Evolutionary conservation across 2,888 invertebrate species (phyloP).

Genomic region (Drepana falcataria): DNA sequence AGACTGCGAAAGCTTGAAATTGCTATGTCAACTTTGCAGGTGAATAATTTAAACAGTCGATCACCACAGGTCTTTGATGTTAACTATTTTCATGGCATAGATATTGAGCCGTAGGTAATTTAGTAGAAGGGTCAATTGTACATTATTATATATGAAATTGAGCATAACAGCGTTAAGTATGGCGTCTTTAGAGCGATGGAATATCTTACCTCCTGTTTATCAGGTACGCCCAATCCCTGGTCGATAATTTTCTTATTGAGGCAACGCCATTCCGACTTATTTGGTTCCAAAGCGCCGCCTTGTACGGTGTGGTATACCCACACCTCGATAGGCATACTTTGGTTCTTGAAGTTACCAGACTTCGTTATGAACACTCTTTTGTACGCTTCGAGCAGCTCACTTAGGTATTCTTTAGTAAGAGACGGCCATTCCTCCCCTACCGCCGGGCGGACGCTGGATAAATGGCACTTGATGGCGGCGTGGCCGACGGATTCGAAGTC

Average conservation of each 20-base stretch:
- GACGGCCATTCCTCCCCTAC: slow-evolving; percentile 82
- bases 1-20: no score
- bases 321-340: slow-evolving; percentile 80
- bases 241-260: slow-evolving; percentile 83
- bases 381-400: slow-evolving; percentile 72
- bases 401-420: slow-evolving; percentile 79
- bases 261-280: slow-evolving; percentile 80
- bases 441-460: slow-evolving; percentile 84
- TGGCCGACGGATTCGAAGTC: slow-evolving; percentile 74
- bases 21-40: no score
- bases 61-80: no score
- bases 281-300: slow-evolving; percentile 83
- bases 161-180: no score
- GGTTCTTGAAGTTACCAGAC: slow-evolving; percentile 64
- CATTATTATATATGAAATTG: no score
- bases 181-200: no score
- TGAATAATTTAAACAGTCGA: no score
- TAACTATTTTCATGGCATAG: no score
- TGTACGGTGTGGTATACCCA: slow-evolving; percentile 80
- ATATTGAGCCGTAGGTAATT: no score
- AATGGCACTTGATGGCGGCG: slow-evolving; percentile 82
- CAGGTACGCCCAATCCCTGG: slow-evolving; percentile 80
- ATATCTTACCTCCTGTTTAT: slow-evolving; percentile 43
- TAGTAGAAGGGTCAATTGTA: no score
- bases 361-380: slow-evolving; percentile 75